Evolutionary conservation across 2,888 invertebrate species (phyloP), one percentile per base, ranked within the genome.

Genomic region (Lithophane leautieri): DNA sequence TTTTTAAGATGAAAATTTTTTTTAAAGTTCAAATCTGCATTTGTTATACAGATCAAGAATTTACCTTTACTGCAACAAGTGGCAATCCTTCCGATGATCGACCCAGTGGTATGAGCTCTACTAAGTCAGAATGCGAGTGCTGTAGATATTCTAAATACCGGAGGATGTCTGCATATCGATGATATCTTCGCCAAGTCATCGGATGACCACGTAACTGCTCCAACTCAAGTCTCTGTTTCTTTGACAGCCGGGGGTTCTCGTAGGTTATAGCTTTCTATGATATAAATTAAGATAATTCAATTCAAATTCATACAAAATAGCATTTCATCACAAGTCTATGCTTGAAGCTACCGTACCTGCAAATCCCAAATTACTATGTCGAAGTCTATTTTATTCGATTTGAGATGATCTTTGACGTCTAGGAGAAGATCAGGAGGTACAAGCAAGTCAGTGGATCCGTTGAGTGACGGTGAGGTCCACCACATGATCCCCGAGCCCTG

Each of bases 111-210:
- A 97, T 95, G 3, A 98, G 93, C 81, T 98, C 97, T 0, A 98
- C 97, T 7, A 97, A 90, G 63, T 97, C 97, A 0, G 98, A 97
- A 92, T 98, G 97, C 2, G 97, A 97, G 83, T 97, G 95, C 62
- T 97, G 97, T 81, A 98, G 91, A 82, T 97, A 97, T 86, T 98
- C 98, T 89, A 98, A 91, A 91, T 97, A 98, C 47, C 97, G 97
- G 54, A 97, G 91, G 54, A 98, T 98, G 81, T 98, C 98, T 89
- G 97, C 97, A 88, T 97, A 97, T 71, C 97, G 97, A 89, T 98
- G 98, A 89, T 98, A 98, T 65, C 97, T 96, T 70, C 97, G 96
- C 98, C 98, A 98, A 1, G 98, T 97, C 97, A 97, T 95, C 2
- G 97, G 97, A 86, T 97, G 97, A 2, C 97, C 97, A 77, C 97